Base-by-base conservation (phyloP, 2,797 vertebrate genomes). In the Cirrhinus mrigala region DNA sequence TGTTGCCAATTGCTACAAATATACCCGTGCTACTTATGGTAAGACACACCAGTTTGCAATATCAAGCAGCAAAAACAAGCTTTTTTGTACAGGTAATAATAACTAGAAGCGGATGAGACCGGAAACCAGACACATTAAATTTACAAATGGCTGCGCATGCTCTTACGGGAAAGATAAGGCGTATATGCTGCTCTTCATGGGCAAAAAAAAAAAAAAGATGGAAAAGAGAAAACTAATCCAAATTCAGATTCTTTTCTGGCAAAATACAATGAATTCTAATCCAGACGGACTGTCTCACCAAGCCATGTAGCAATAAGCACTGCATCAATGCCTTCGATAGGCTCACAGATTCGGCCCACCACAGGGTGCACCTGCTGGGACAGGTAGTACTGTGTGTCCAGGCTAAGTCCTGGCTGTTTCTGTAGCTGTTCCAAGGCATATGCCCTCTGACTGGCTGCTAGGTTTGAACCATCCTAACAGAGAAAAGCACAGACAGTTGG, bases 311-410 rank as follows among this genome's bases (percentile, higher is more conserved):
- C 98, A 91, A 99, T 97, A 90, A 99, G 97, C 44, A 97, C 94
- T 40, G 95, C 91, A 86, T 99, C 98, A 64, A 99, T 97, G 90
- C 98, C 98, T 37, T 98, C 97, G 82, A 99, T 99, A 77, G 98
- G 98, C 54, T 98, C 97, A 90, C 98, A 99, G 91, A 99, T 99
- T 62, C 98, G 96, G 91, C 96, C 96, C 91, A 99, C 98, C 50
- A 99, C 98, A 1, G 98, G 98, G 90, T 99, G 98, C 85, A 99
- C 90, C 92, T 99, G 98, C 91, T 99, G 97, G 79, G 97, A 96
- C 89, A 99, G 95, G 93, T 99, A 99, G 93, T 99, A 99, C 88
- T 99, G 98, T 4, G 94, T 96, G 92, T 99, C 98, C 88, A 99
- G 84, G 83, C 82, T 93, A 90, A 99, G 96, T 88, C 90, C 95